Evolutionary conservation across 2,113 vertebrate species (phyloP), one percentile per base, ranked within the genome.

Genomic region (Cyprinodon brontotheroides): DNA sequence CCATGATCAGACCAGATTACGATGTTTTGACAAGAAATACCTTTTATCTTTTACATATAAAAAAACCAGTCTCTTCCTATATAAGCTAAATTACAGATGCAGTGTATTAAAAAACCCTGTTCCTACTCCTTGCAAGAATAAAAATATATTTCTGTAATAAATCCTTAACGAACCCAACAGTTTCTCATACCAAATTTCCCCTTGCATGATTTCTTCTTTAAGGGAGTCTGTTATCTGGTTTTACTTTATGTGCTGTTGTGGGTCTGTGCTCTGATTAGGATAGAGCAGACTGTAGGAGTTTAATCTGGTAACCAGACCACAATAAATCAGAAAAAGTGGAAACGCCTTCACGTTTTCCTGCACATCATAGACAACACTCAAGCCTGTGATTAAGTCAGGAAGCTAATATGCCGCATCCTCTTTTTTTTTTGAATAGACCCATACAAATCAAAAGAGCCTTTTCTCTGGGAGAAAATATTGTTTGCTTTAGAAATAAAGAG

Each of bases 91-190:
- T 36, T 65, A 65, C 69, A 7, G 61, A 59, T 73, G 39, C 17
- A 63, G 57, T 57, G 29, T 65, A 70, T 43, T 9, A 12, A 39
- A 50, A 17, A 6, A 9, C 11, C 37, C 50, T 60, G n/a, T 40
- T 70, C 13, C 38, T 74, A 6, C 41, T 36, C 40, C 47, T 36
- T 11, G 39, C 53, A 41, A 48, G 12, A 40, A n/a, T 77, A 80
- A 50, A 70, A 70, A 67, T 40, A 63, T 37, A 68, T 47, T 36
- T 77, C 47, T 50, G 36, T 29, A 68, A 64, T 61, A 70, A 47
- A 45, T 14, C 3, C 40, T 6, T 20, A 12, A 47, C 20, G 43
- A 40, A 60, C 72, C 29, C 47, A 38, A 39, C 39, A 71, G 65
- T 43, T 53, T 11, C 14, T 20, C 15, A 47, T 4, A 38, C 4